phyloP scores from a whole-genome alignment of 2,888 invertebrate species.

The Trisateles emortualis region DNA sequence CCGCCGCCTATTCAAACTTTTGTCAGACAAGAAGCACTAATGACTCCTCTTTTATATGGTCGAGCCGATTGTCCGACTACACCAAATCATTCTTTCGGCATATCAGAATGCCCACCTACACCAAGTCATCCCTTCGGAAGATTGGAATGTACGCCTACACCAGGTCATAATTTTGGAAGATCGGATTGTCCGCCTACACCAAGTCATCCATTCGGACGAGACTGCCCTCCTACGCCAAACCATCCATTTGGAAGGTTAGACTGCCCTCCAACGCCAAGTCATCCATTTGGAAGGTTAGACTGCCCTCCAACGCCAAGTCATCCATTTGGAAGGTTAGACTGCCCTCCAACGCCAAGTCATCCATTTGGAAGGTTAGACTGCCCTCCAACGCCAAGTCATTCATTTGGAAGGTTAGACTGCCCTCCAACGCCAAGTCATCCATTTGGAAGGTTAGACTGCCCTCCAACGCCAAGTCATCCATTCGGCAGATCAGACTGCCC shows the following conservation, averaged over 20 bases:
- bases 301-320: constrained; percentile 51
- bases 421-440: constrained; percentile 59
- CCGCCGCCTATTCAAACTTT: constrained; percentile 52
- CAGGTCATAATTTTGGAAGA: constrained; percentile 54
- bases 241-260: constrained; percentile 54
- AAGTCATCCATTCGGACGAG: constrained; percentile 52
- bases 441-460: constrained; percentile 61
- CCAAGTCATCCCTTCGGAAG: constrained; percentile 58
- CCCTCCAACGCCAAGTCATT: constrained; percentile 56
- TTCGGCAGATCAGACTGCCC: constrained; percentile 63
- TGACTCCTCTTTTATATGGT: constrained; percentile 50
- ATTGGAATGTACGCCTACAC: constrained; percentile 54
- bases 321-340: constrained; percentile 58
- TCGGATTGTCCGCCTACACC: constrained; percentile 50
- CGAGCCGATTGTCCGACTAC: constrained; percentile 50
- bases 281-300: constrained; percentile 56
- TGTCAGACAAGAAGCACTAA: constrained; percentile 39
- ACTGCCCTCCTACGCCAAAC: constrained; percentile 47
- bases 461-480: constrained; percentile 55
- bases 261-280: constrained; percentile 51
- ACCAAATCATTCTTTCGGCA: constrained; percentile 57
- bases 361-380: constrained; percentile 58
- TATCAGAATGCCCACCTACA: constrained; percentile 31
- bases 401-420: constrained; percentile 59
- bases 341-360: constrained; percentile 56